Evolutionary conservation across 1,140 invertebrate species (phyloP), one percentile per base, ranked within the genome.

Genomic region (Leptinotarsa defecta): DNA sequence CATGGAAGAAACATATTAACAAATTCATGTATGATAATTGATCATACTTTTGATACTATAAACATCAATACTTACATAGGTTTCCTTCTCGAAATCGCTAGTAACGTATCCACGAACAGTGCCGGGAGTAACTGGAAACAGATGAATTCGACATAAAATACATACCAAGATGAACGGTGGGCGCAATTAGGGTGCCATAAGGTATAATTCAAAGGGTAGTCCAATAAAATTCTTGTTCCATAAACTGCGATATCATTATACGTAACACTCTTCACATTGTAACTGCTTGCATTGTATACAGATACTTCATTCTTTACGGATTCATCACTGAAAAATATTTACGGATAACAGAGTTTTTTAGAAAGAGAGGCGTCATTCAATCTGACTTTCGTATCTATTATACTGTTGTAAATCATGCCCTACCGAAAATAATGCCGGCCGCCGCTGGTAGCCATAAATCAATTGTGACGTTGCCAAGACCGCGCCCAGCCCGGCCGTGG

Each of bases 41-140:
- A 6, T 34, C 27, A 34, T 34, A 34, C 5, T 34, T 34, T 1
- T 34, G 27, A 6, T 34, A 6, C 27, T 34, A 34, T 6, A 5
- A 34, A 34, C 6, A 34, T 6, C 27, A 34, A 34, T 74, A 89
- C 91, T 90, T 89, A 95, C 94, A 94, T 91, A 13, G 93, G 91
- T 82, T 92, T 91, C 62, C 87, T 88, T n/a, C 93, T 92, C 2
- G 83, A 79, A 1, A 94, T 24, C 75, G 87, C 88, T 2, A 92
- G 83, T 13, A 91, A 52, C 0, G 86, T 80, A 82, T 95, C 94
- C 20, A 94, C 84, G 1, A 94, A 69, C 15, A 94, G 80, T 3
- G 93, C 92, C 0, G 94, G 94, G 1, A 94, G 84, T 78, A 91
- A 68, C 78, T 95, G 93, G 3, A 91, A 82, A 0, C 93, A 75